These are phyloP conservation scores for Zophobas atratus DNA, from an alignment of 1,140 invertebrate genomes.

Conservation along the genomic window DNA sequence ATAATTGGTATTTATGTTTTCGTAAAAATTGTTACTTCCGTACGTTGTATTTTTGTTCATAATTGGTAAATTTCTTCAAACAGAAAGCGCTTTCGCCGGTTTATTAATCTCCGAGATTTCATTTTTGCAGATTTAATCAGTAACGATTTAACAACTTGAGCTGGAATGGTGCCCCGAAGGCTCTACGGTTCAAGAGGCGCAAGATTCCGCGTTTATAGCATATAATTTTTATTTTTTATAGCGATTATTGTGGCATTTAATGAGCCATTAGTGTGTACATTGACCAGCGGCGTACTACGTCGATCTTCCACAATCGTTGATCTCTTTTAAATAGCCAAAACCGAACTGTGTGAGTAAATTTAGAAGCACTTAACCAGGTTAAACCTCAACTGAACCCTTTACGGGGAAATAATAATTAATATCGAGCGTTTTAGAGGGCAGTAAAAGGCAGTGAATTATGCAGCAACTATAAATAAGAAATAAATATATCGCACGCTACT, in stretches of 20 bases:
- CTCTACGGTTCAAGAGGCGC: conserved; percentile 12
- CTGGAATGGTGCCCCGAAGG: conserved; percentile 2
- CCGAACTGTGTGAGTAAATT: neutral
- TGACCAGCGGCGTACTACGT: too few species aligned
- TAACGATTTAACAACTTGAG: conserved; percentile 6
- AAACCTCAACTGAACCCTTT: neutral
- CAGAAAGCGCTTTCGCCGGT: conserved; percentile 7
- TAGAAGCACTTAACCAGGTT: neutral
- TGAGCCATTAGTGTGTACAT: neutral
- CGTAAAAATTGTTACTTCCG: neutral
- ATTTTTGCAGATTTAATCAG: conserved; percentile 3
- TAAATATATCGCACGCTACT: conserved; percentile 4
- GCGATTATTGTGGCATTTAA: neutral
- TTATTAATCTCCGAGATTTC: conserved; percentile 24
- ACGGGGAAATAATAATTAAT: neutral
- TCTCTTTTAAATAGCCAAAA: too few species aligned
- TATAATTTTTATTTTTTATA: conserved; percentile 10
- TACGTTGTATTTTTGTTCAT: conserved; percentile 3
- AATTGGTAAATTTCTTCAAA: conserved; percentile 5
- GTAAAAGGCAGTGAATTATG: conserved; percentile 5
- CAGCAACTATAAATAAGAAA: conserved; percentile 16
- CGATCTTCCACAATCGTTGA: too few species aligned
- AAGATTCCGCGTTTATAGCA: conserved; percentile 2
- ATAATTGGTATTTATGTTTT: too few species aligned
- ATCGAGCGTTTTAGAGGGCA: neutral